Evolutionary conservation across 2,888 invertebrate genomes (phyloP), one percentile per base, ranked within the genome.

Genomic region (Acheta domesticus): DNA sequence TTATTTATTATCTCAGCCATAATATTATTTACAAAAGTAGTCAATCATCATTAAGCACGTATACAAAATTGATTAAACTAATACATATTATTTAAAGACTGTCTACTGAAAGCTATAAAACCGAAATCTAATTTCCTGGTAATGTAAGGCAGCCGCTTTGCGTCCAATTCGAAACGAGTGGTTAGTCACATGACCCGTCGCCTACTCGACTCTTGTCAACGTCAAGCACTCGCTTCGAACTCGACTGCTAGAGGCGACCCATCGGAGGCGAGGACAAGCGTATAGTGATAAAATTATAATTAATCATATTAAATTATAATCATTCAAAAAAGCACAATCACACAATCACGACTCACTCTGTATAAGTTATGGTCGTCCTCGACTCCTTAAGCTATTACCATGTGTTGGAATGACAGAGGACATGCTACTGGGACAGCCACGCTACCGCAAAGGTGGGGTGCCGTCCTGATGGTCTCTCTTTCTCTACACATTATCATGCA

Each of bases 341-440:
- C 76, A 48, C 79, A 49, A 36, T 36, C n/a, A 62, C 62, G n/a
- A 62, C 62, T 62, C 62, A 19, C 62, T 62, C 62, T 14, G 16
- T 62, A 62, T 62, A 62, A 62, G 62, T 62, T 62, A 62, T 62
- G 80, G 79, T 80, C 80, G 77, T 80, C 80, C 80, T 79, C 80
- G 80, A 49, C 79, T 80, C 80, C 74, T 77, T 78, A 48, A 4
- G 16, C 49, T 49, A 12, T 49, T 48, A 49, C 48, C 49, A 48
- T 20, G n/a, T 48, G 21, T 77, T 49, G 49, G 49, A 49, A 77
- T 48, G 48, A 20, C 20, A 20, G 62, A 62, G 62, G 62, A 62
- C 62, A 12, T 14, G 14, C 62, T 62, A 14, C 62, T 36, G 36
- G 36, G 36, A 36, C 36, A 36, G 36, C 36, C 36, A 36, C 36